Evolutionary conservation across 2,113 vertebrate species (phyloP).

Genomic region (Macquaria australasica): DNA sequence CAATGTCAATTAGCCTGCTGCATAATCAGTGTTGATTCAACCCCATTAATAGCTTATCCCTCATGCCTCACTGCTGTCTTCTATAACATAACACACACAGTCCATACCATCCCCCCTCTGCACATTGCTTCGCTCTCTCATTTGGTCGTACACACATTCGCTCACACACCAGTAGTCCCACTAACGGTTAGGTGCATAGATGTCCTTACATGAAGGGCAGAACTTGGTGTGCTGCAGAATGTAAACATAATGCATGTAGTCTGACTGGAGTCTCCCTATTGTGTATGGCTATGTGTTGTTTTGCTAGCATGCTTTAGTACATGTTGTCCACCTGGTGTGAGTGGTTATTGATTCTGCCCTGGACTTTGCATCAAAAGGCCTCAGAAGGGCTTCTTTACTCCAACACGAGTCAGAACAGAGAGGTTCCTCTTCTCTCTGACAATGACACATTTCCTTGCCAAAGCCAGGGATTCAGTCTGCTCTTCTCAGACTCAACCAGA

Average conservation of each 20-base stretch:
- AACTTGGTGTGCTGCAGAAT: slow-evolving; percentile 18
- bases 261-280: background rate
- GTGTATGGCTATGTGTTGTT: background rate
- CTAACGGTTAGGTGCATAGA: slow-evolving; percentile 12
- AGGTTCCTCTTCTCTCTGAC: slow-evolving; percentile 66
- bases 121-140: slow-evolving; percentile 11
- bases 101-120: slow-evolving; percentile 53
- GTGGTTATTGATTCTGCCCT: background rate
- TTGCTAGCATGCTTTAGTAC: background rate
- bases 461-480: slow-evolving; percentile 62
- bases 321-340: background rate
- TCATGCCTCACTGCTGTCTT: background rate
- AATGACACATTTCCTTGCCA: slow-evolving; percentile 65
- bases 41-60: slow-evolving; percentile 41
- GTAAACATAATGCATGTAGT: slow-evolving; percentile 5
- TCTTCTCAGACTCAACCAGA: slow-evolving; percentile 62
- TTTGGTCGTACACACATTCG: slow-evolving; percentile 15
- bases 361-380: slow-evolving; percentile 12
- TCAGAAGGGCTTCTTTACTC: slow-evolving; percentile 23
- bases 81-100: slow-evolving; percentile 20
- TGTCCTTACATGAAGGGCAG: slow-evolving; percentile 45
- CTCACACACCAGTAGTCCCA: slow-evolving; percentile 29
- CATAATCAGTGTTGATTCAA: slow-evolving; percentile 39
- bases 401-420: slow-evolving; percentile 30
- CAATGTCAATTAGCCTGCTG: slow-evolving; percentile 23